These are phyloP conservation scores for Oegoconia quadripuncta DNA, from an alignment of 2,888 invertebrate species.

Conservation along the genomic window DNA sequence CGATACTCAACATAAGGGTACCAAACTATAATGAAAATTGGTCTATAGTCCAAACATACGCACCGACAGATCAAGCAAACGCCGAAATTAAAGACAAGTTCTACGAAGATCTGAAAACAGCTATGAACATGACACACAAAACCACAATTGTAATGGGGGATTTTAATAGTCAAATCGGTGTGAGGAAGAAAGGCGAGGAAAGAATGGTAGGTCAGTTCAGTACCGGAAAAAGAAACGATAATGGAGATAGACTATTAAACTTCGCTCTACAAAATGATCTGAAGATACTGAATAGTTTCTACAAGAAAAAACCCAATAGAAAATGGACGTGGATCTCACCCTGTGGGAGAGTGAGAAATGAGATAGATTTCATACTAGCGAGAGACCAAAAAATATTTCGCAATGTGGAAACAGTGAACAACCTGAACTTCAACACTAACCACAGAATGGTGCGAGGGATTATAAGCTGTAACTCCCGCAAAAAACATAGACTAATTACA, in stretches of 20 bases:
- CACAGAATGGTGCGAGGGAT: conserved; percentile 1
- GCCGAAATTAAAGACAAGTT: conserved; percentile 10
- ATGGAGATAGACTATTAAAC: conserved; percentile 21
- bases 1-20: too few relatives aligned
- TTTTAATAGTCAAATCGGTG: conserved; percentile 19
- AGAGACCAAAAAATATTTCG: conserved; percentile 7
- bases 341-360: conserved; percentile 18
- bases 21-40: background rate
- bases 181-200: conserved; percentile 14
- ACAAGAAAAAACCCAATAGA: conserved; percentile 14
- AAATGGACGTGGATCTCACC: conserved; percentile 24
- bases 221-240: conserved; percentile 20
- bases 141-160: conserved; percentile 20
- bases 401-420: conserved; percentile 2
- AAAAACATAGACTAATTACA: too few relatives aligned
- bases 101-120: conserved; percentile 4
- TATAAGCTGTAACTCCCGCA: background rate
- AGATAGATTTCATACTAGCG: conserved; percentile 22
- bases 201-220: conserved; percentile 14
- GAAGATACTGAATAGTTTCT: conserved; percentile 19
- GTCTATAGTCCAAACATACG: conserved; percentile 16
- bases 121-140: background rate
- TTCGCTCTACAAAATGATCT: conserved; percentile 17
- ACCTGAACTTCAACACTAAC: conserved; percentile 1
- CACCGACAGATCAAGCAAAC: conserved; percentile 13